Percentiles rank a stretch among this genome's conserved stretches.
Conservation (phyloP, 2,797 vertebrate genomes). For the Chelonia mydas region DNA sequence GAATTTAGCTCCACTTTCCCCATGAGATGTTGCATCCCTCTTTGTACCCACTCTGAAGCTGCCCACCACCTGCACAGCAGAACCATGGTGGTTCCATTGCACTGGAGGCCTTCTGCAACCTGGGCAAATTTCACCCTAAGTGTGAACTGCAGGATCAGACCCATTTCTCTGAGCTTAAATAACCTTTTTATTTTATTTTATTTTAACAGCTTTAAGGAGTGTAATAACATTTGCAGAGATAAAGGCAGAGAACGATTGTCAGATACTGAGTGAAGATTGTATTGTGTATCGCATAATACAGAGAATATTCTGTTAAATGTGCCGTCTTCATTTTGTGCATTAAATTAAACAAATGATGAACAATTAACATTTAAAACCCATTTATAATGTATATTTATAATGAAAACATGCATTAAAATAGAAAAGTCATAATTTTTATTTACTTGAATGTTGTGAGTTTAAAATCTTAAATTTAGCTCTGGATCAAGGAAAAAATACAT, state of each 20-base stretch:
- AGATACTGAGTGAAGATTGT: neutral
- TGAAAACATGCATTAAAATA: neutral
- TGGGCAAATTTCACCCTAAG: neutral
- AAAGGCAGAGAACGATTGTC: neutral
- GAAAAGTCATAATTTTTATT: neutral
- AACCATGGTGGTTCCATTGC: neutral
- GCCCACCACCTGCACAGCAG: neutral
- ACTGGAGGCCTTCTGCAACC: neutral
- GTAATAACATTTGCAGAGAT: neutral
- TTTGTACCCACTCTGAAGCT: neutral
- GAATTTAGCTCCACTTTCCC: accelerated
- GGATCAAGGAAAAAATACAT: neutral
- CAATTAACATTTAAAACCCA: neutral
- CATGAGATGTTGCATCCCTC: neutral
- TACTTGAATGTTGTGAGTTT: neutral
- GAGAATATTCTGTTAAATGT: neutral
- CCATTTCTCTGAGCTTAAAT: neutral
- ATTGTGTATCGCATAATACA: neutral
- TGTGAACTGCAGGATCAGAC: neutral
- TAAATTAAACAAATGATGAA: neutral
- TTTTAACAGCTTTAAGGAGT: neutral
- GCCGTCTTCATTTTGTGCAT: neutral
- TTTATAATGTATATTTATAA: neutral
- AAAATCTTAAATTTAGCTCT: neutral
- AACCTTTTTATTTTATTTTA: neutral